Evolutionary conservation across 37 sponge, comb jelly and placozoan genomes (phyloP), one percentile per base, ranked within the genome.

Genomic region (Chondrilla cf. caribensis): DNA sequence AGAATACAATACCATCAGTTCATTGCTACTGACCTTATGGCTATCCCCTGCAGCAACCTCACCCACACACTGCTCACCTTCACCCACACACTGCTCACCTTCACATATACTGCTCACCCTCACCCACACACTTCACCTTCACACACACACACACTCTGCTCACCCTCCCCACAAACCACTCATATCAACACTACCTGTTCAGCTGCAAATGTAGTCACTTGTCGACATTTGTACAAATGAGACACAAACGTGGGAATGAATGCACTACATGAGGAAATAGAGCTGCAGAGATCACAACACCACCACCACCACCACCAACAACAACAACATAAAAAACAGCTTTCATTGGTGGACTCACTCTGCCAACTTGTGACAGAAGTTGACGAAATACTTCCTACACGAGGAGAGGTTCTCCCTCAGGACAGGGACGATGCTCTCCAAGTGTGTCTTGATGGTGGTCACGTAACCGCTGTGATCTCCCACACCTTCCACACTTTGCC

Each of bases 181-280:
- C n/a, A n/a, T n/a, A n/a, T n/a, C n/a, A n/a, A n/a, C n/a, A n/a
- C 70, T 22, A 96, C 97, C 94, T 98, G 99, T 81, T 98, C 99
- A 54, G 96, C 99, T 36, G 97, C 99, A 18, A 96, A 89, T 3
- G 99, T 94, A 43, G 89, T 92, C 11, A 98, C 86, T 18, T 97
- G 99, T 64, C 96, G 94, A 82, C 99, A 98, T 89, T 96, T 96
- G 90, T 96, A 94, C 59, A 95, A 59, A 77, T 87, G 82, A 29
- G 85, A 95, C 72, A 97, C 90, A 51, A 95, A 94, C 2, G 77
- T 58, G 0, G 93, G 93, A 24, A 97, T 85, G 77, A 95, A 92
- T 6, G 85, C 79, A 72, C 95, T 95, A 77, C 44, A 80, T n/a
- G n/a, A n/a, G 18, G 58, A 58, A 58, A 35, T 19, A 7, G 24